Base-by-base conservation (phyloP, 1,140 invertebrate species). In the Anoplolepis gracilipes region DNA sequence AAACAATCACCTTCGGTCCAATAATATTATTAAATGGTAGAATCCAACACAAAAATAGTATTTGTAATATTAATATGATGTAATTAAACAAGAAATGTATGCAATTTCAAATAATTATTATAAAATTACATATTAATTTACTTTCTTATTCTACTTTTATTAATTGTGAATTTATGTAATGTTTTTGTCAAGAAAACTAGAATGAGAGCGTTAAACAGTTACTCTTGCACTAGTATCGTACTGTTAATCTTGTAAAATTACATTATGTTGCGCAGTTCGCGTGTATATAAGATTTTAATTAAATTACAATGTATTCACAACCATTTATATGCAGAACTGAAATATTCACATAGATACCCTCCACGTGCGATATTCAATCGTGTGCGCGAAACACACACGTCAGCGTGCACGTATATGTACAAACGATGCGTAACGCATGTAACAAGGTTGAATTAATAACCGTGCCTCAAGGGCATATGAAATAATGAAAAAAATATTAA, bases 381-480 rank as follows among this genome's bases (percentile, higher is more conserved):
- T 79, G 76, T 69, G 30, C 16, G 33, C 55, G 16, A 69, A 69
- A 69, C 10, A 30, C 33, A 79, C 19, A 36, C 30, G 46, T 53
- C n/a, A 78, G 19, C 61, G 30, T 53, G n/a, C 62, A 55, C 22
- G 22, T 79, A 46, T 57, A 39, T 19, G 30, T 55, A 79, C 22
- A 69, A 69, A 79, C 64, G 22, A 69, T 22, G 62, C 77, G 77
- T 79, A 79, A 79, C 77, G 49, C 64, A 79, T 46, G 77, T 69
- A 79, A 79, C 77, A 79, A 46, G 62, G 62, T 79, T 79, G 77
- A 49, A 69, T 79, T 69, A 79, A 79, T 79, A 69, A 69, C 77
- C 49, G 76, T 55, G 49, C 25, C 62, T 22, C 16, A 39, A 46
- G 19, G 49, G 22, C 22, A 79, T 64, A n/a, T 19, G 19, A 78